Evolutionary conservation across 2,888 invertebrate genomes (phyloP).

Genomic region (Spodoptera littoralis): DNA sequence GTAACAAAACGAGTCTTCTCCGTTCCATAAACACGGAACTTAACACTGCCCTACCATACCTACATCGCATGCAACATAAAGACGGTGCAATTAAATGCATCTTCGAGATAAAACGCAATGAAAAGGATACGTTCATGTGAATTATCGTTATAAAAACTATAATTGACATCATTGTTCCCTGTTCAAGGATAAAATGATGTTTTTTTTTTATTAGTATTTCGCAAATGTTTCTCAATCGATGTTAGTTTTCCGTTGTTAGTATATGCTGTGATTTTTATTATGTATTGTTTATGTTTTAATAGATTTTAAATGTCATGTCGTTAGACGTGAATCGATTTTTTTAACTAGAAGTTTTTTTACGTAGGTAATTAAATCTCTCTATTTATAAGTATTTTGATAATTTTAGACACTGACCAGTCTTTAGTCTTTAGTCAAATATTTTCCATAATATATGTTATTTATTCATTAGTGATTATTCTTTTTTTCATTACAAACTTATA

Average conservation of each 20-base stretch:
- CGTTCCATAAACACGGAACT: slow-evolving; percentile 59
- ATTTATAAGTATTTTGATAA: no score
- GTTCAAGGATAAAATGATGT: slow-evolving; percentile 78
- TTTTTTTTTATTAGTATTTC: slow-evolving; percentile 79
- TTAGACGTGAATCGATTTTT: no score
- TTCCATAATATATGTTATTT: no score
- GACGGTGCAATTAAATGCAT: slow-evolving; percentile 54
- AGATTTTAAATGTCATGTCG: no score
- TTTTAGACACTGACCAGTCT: no score
- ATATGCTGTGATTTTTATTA: no score
- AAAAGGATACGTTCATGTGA: slow-evolving; percentile 81
- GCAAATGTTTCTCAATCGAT: slow-evolving; percentile 67
- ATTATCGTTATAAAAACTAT: slow-evolving; percentile 79
- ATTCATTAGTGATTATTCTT: no score
- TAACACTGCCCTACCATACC: slow-evolving; percentile 6
- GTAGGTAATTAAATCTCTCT: no score
- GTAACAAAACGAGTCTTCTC: slow-evolving; percentile 31
- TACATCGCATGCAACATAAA: slow-evolving; percentile 59
- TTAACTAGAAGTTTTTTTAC: no score
- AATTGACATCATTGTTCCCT: slow-evolving; percentile 79
- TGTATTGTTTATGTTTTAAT: no score
- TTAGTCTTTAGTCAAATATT: no score
- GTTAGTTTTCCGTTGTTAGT: slow-evolving; percentile 70
- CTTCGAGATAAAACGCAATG: slow-evolving; percentile 52
- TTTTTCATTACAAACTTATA: no score